These are phyloP conservation scores for Gortyna flavago DNA, from an alignment of 2,888 invertebrate species.

Conservation along the genomic window DNA sequence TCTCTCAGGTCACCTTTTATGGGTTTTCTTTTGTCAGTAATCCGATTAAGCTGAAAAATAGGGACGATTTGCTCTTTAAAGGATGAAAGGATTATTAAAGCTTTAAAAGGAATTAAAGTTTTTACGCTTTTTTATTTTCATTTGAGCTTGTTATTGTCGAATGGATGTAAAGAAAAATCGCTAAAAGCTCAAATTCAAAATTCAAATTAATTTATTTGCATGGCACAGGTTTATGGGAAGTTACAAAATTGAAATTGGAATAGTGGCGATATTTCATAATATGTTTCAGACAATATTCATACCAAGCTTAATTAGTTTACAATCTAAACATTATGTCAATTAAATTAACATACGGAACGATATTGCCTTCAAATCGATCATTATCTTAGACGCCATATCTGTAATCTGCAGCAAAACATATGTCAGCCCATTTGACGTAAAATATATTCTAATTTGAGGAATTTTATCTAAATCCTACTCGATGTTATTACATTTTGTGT, in stretches of 20 bases:
- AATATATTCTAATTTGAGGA: conserved; percentile 29
- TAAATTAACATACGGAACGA: conserved; percentile 20
- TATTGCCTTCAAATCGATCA: conserved; percentile 8
- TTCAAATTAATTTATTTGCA: neutral
- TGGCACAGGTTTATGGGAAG: neutral
- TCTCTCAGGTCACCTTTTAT: conserved; percentile 18
- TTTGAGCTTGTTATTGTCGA: neutral
- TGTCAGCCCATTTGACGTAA: conserved; percentile 27
- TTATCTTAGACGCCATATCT: conserved; percentile 29
- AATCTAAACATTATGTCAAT: neutral
- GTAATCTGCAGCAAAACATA: conserved; percentile 28
- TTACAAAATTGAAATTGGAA: neutral
- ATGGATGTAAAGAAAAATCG: neutral
- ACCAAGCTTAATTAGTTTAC: neutral
- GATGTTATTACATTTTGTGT: conserved; percentile 11
- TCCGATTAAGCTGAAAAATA: conserved; percentile 21
- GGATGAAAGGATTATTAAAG: neutral
- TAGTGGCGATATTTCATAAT: neutral
- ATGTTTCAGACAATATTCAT: neutral
- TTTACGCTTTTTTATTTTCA: neutral
- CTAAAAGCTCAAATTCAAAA: neutral
- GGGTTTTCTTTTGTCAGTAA: conserved; percentile 18
- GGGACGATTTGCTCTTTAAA: neutral
- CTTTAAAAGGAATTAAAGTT: neutral
- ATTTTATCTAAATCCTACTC: conserved; percentile 46